Evolutionary conservation across 92 coral and sea anemone species (phyloP).

Genomic region (Micromussa lordhowensis): DNA sequence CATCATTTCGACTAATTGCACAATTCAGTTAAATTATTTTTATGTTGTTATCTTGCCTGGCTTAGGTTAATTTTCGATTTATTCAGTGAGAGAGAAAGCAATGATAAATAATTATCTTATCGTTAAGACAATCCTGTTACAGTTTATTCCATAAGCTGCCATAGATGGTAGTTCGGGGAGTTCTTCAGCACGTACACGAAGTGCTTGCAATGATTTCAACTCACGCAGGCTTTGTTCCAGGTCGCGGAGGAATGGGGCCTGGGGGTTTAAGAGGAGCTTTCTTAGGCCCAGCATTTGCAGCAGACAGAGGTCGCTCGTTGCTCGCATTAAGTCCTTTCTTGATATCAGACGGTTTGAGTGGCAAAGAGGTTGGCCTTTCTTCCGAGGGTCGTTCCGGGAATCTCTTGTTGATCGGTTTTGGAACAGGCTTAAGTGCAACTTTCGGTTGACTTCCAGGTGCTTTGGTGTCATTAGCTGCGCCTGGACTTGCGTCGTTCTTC

Average conservation of each 20-base stretch:
- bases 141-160: background rate
- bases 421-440: conserved; percentile 5
- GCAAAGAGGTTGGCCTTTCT: conserved; percentile 47
- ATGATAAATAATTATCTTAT: background rate
- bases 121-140: background rate
- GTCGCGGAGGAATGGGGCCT: conserved; percentile 35
- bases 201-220: background rate
- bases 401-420: conserved; percentile 1
- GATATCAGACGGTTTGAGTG: conserved; percentile 47
- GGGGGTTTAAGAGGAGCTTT: conserved; percentile 40
- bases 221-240: conserved; percentile 40
- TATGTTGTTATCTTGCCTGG: background rate
- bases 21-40: background rate
- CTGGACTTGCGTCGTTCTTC: background rate
- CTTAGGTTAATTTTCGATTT: background rate
- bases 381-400: conserved; percentile 31
- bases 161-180: background rate
- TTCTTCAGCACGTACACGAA: background rate
- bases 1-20: background rate
- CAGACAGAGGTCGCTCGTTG: conserved; percentile 29
- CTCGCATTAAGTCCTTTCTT: conserved; percentile 29
- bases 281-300: conserved; percentile 19
- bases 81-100: background rate
- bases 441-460: conserved; percentile 19
- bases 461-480: background rate